Conservation (phyloP, 2,113 vertebrate species). For the Narcine bancroftii region DNA sequence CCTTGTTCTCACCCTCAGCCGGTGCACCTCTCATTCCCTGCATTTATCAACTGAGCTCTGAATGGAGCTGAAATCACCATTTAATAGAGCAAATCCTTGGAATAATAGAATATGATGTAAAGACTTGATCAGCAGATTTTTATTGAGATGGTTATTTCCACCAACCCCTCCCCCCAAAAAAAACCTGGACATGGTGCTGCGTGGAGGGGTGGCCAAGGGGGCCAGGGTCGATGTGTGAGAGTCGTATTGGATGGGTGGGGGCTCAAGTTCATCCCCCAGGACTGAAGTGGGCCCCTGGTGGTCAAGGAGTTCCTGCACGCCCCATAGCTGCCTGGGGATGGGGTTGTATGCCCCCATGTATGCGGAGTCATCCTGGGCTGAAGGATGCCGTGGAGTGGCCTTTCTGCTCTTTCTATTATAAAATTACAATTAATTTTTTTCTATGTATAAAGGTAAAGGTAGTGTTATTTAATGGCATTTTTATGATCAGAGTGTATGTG, state of each 20-base stretch:
- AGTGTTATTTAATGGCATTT: not conserved
- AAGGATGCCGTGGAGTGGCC: no score
- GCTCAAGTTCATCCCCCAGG: no score
- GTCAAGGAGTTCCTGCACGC: no score
- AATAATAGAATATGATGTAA: not conserved
- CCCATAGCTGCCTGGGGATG: no score
- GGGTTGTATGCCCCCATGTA: no score
- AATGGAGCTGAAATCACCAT: not conserved
- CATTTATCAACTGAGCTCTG: not conserved
- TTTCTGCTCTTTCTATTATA: not conserved
- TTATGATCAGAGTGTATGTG: not conserved
- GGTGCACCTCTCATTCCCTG: not conserved
- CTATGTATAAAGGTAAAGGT: not conserved
- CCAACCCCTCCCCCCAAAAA: no score
- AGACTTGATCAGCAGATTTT: not conserved
- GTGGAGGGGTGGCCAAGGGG: no score
- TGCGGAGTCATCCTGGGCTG: no score
- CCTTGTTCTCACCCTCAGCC: no score
- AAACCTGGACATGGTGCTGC: not conserved
- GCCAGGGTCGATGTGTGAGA: no score
- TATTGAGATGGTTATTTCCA: not conserved
- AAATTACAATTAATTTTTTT: not conserved
- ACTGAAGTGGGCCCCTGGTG: no score
- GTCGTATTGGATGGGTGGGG: no score
- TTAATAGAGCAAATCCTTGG: not conserved